phyloP scores from a whole-genome alignment of 2,113 vertebrate species.

The Gallinago jamesoni region DNA sequence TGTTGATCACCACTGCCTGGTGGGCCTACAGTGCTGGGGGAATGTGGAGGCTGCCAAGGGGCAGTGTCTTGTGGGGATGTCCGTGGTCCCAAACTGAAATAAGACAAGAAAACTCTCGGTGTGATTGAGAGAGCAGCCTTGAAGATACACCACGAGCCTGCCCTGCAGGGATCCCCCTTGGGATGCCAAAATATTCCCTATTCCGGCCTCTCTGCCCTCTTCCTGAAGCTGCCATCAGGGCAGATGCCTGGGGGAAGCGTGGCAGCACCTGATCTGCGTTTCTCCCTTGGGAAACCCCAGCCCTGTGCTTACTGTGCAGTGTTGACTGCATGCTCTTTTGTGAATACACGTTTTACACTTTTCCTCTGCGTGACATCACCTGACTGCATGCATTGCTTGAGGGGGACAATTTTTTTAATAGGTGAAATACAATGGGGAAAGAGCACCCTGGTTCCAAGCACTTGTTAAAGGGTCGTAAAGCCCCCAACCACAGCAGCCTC shows the following conservation, averaged over 20 bases:
- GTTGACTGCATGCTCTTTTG: background rate
- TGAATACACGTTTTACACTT: background rate
- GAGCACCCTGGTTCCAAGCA: background rate
- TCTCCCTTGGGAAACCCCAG: background rate
- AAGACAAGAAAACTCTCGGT: background rate
- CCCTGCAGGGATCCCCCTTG: background rate
- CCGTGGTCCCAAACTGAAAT: background rate
- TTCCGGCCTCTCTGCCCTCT: background rate
- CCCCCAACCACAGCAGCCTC: background rate
- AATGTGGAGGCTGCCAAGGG: background rate
- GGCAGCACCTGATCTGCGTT: background rate
- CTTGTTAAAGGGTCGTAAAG: background rate
- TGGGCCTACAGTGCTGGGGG: background rate
- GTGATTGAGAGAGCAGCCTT: background rate
- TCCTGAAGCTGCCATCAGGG: background rate
- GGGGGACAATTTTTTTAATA: background rate
- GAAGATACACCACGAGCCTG: background rate
- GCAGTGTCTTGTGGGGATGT: background rate
- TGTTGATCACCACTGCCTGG: background rate
- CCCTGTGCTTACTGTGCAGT: background rate
- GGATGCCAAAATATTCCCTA: background rate
- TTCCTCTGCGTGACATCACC: background rate
- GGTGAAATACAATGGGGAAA: background rate
- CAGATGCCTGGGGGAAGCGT: background rate
- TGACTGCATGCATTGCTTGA: background rate